These are phyloP conservation scores for Gallinago paraguaiae DNA, from an alignment of 2,113 vertebrate genomes.

Conservation along the genomic window DNA sequence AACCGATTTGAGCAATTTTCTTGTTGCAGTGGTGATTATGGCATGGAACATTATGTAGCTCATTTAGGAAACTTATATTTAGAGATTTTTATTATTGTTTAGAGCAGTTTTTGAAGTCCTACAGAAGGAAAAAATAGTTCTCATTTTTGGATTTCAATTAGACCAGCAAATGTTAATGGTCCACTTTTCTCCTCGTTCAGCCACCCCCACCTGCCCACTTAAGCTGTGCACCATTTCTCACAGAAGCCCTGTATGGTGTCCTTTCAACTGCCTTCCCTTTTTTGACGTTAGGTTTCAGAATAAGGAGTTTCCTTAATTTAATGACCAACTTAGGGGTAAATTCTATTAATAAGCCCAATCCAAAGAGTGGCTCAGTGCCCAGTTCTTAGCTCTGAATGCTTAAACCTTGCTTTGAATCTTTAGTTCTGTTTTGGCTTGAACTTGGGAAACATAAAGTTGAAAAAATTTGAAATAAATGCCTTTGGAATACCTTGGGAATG, in stretches of 20 bases:
- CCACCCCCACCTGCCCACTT: not conserved
- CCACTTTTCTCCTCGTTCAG: not conserved
- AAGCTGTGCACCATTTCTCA: not conserved
- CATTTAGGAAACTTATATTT: constrained; percentile 47
- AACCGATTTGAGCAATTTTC: constrained; percentile 21
- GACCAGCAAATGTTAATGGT: constrained; percentile 1
- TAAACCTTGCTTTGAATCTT: not conserved
- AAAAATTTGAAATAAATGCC: not conserved
- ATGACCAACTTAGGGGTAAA: not conserved
- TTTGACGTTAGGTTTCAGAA: not conserved
- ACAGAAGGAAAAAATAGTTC: not conserved
- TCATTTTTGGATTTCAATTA: constrained; percentile 13
- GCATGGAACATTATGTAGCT: constrained; percentile 34
- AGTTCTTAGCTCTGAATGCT: not conserved
- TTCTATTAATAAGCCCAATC: not conserved
- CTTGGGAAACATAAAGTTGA: not conserved
- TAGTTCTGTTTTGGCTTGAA: not conserved
- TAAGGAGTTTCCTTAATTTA: not conserved
- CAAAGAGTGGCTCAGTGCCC: not conserved
- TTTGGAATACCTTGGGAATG: not conserved
- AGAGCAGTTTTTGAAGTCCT: not conserved
- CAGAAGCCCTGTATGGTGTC: not conserved
- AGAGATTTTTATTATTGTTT: constrained; percentile 41
- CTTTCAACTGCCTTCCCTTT: not conserved
- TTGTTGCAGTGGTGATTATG: constrained; percentile 53